Evolutionary conservation across 2,797 vertebrate genomes (phyloP).

Genomic region (Thunnus albacares): DNA sequence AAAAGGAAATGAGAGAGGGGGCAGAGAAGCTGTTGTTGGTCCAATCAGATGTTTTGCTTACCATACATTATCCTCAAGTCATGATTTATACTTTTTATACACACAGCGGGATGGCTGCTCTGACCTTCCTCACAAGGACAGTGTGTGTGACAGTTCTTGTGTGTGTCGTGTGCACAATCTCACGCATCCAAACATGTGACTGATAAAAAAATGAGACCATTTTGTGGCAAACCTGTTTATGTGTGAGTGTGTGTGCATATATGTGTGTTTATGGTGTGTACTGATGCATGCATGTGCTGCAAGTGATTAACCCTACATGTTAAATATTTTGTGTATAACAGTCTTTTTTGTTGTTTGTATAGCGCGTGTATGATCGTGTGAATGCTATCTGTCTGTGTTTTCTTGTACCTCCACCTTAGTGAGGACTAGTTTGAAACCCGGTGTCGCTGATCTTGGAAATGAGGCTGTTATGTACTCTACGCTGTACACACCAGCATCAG

Average conservation of each 20-base stretch:
- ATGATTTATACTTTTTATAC: conserved; percentile 67
- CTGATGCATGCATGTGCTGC: background rate
- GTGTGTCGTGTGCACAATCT: background rate
- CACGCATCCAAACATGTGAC: conserved; percentile 13
- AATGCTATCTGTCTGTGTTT: background rate
- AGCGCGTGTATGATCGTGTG: background rate
- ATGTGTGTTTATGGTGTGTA: background rate
- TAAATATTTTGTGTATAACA: background rate
- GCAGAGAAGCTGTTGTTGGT: conserved; percentile 17
- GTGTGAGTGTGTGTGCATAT: background rate
- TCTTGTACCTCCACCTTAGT: too few relatives aligned
- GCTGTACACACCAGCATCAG: too few relatives aligned
- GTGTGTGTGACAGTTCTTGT: background rate
- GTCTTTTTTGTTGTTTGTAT: background rate
- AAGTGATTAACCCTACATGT: background rate
- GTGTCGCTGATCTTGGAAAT: background rate
- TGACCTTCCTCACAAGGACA: conserved; percentile 53
- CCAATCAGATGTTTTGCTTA: conserved; percentile 64
- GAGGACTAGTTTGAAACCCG: too few relatives aligned
- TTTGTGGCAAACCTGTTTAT: background rate
- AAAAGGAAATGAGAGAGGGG: conserved; percentile 18
- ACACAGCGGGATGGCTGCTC: conserved; percentile 47
- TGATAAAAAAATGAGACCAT: conserved; percentile 11
- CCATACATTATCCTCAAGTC: conserved; percentile 65
- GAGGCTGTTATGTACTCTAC: too few relatives aligned